Conservation (phyloP, 2,113 vertebrate species). For the Climacteris rufus region DNA sequence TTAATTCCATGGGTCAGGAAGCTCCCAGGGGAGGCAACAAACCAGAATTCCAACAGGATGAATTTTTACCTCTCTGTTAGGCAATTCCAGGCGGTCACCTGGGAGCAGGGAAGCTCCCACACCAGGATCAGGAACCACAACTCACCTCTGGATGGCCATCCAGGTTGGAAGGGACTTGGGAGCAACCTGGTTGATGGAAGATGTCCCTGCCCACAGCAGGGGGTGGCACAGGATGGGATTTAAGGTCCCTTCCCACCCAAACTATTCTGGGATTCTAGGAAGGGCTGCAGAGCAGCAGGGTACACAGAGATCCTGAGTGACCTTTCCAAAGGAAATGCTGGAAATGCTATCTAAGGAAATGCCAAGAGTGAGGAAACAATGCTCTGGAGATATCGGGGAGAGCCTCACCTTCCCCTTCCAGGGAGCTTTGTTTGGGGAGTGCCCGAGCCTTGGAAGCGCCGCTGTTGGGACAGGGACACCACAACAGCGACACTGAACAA, state of each 20-base stretch:
- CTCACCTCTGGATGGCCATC: not conserved
- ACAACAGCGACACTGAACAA: fast-evolving
- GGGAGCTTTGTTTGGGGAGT: not conserved
- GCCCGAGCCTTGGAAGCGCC: fast-evolving
- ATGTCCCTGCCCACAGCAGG: fast-evolving
- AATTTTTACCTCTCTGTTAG: not conserved
- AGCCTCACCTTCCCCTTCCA: not conserved
- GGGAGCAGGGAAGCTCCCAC: not conserved
- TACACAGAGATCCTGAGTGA: not conserved
- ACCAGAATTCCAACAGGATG: fast-evolving
- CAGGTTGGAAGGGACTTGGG: not conserved
- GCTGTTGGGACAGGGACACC: not conserved
- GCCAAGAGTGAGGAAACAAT: not conserved
- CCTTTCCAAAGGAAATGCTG: not conserved
- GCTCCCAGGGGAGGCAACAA: not conserved
- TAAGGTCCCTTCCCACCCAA: not conserved
- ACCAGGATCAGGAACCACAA: fast-evolving
- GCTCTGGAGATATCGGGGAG: not conserved
- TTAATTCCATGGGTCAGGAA: not conserved
- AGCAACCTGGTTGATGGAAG: not conserved
- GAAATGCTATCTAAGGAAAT: not conserved
- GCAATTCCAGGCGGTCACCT: not conserved
- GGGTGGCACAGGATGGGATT: fast-evolving
- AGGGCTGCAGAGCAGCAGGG: fast-evolving
- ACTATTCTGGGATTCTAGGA: fast-evolving